Base-by-base conservation (phyloP, 2,113 vertebrate species). In the Campylorhamphus procurvoides region DNA sequence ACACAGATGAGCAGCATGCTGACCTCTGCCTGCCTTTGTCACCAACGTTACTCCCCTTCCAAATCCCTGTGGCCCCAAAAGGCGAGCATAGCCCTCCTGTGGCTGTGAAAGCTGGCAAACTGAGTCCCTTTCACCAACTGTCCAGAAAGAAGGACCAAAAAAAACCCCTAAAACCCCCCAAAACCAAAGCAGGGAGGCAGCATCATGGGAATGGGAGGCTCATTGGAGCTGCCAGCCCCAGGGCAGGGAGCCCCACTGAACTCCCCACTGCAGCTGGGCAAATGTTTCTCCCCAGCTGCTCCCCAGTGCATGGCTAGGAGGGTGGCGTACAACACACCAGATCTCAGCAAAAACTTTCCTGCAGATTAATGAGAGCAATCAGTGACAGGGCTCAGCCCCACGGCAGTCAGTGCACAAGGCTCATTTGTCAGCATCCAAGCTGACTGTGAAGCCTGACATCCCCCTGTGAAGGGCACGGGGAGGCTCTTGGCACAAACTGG, bases 271-370 rank as follows among this genome's bases (percentile, higher is more conserved):
- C 4, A 20, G 33, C 77, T 59, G 69, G 90, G 60, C 81, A 84
- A 87, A 81, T 1, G 23, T 63, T 66, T 68, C 87, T 89, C 67
- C 62, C 35, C 1, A 4, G 47, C 66, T 55, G 86, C 79, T 72
- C 42, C 66, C 0, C 1, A 3, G 64, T 5, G 1, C 1, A 9
- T 0, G 1, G 27, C 53, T n/a, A 52, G 67, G 59, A 68, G 42
- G 81, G 44, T 29, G 56, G 52, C 59, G 29, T 12, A 28, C 0
- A 3, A 55, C 3, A 16, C 29, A 10, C 59, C 68, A 75, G 71
- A 52, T 9, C 28, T 90, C n/a, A 35, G 55, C 68, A 1, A 10
- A 88, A 83, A 73, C 46, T 71, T 78, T 92, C 64, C 52, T 58
- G 66, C 69, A 72, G 89, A 91, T 92, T 78, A 92, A 81, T 78